Base-by-base conservation (phyloP, 1,140 invertebrate genomes). In the Drosophila serrata region DNA sequence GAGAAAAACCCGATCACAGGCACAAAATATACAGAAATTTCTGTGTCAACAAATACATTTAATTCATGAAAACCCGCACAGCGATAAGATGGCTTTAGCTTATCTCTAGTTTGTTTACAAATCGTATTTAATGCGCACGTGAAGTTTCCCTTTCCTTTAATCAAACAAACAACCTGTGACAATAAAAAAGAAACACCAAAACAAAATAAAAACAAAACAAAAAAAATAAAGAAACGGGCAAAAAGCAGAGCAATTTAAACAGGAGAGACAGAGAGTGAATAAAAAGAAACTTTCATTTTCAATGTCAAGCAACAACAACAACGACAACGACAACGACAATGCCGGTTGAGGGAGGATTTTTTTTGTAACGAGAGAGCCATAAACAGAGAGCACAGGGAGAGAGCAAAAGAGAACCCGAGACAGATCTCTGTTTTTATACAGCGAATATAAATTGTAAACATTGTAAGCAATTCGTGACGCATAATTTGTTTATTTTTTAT, bases 201-300 rank as follows among this genome's bases (percentile, higher is more conserved):
- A 46, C 33, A 46, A 11, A 61, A 35, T 29, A 9, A 22, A 48
- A 58, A n/a, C 24, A 57, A 58, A 61, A 62, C 43, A 42, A 75
- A 45, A 43, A 3, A 6, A 55, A 48, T 29, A 55, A 60, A 8
- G 15, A 42, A 75, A 12, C 12, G 19, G 37, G 51, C 48, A 63
- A 56, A 56, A 24, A 43, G 31, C 59, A 64, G 29, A 29, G 51
- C 65, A 68, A 62, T 45, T 49, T 33, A 65, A 74, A 59, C 22
- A 42, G 45, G 29, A 65, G 79, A 72, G 48, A 67, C 19, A 64
- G 46, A 60, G 57, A 53, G 42, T 31, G 35, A 35, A 35, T 15
- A 53, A 51, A 46, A 74, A 63, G 37, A 76, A 82, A 88, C 84
- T 88, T 88, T 82, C 75, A 61, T 57, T 79, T 86, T 86, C 80